Percentiles rank a stretch among this genome's conserved stretches.
Evolutionary conservation across 2,888 invertebrate species (phyloP).

Genomic region (Lordiphosa fenestrarum): DNA sequence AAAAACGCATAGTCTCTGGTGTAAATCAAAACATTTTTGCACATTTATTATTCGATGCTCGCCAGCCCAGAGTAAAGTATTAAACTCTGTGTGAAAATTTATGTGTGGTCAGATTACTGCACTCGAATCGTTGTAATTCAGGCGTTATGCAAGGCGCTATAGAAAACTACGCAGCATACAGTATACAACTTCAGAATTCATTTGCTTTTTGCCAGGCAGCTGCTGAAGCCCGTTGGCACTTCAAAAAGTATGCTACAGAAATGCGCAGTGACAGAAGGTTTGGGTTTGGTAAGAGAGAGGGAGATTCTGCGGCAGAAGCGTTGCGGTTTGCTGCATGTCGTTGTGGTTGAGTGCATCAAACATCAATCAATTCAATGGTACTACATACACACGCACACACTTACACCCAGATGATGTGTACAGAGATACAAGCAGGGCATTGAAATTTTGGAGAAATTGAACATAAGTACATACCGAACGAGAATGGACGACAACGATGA

Average conservation of each 20-base stretch:
- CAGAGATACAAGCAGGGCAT: constrained; percentile 27
- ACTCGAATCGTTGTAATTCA: constrained; percentile 60
- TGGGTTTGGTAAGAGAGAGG: not conserved
- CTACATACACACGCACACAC: constrained; percentile 38
- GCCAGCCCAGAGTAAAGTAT: constrained; percentile 28
- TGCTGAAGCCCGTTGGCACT: constrained; percentile 27
- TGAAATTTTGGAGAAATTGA: constrained; percentile 45
- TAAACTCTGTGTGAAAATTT: constrained; percentile 59
- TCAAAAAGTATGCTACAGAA: constrained; percentile 60
- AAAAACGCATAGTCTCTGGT: constrained; percentile 49
- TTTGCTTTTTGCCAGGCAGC: constrained; percentile 20
- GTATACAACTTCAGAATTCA: constrained; percentile 34
- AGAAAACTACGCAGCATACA: constrained; percentile 10
- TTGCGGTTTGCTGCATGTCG: constrained; percentile 69
- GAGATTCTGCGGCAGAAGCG: constrained; percentile 29
- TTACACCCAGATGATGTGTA: constrained; percentile 16
- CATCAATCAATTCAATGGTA: constrained; percentile 73
- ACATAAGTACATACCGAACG: constrained; percentile 23
- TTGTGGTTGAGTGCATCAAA: constrained; percentile 73
- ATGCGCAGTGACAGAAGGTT: constrained; percentile 52
- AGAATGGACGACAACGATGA: not conserved
- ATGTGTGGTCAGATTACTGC: constrained; percentile 75
- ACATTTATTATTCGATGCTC: constrained; percentile 57
- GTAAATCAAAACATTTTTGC: constrained; percentile 70
- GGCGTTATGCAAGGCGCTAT: too few species aligned